These are phyloP conservation scores for Gasteruption jaculator DNA, from an alignment of 2,888 invertebrate genomes.

Conservation along the genomic window DNA sequence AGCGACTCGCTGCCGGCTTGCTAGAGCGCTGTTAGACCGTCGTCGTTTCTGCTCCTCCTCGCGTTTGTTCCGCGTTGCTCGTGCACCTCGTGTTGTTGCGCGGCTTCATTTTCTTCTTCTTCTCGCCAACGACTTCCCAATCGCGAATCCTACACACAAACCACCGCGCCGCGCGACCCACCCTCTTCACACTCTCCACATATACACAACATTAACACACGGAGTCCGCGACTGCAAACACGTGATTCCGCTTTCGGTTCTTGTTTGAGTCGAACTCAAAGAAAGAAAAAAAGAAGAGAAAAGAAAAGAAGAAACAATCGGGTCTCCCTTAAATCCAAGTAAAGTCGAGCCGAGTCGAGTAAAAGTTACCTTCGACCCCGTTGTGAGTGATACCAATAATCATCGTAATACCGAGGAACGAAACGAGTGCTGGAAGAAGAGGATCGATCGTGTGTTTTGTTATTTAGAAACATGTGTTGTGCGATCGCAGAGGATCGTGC, in stretches of 20 bases:
- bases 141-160: background rate
- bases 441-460: too few relatives aligned
- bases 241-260: background rate
- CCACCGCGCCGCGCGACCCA: background rate
- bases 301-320: background rate
- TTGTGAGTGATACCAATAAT: too few relatives aligned
- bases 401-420: too few relatives aligned
- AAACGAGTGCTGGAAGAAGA: too few relatives aligned
- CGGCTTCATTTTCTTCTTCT: slow-evolving; percentile 12
- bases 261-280: too few relatives aligned
- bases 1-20: slow-evolving; percentile 51
- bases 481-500: too few relatives aligned
- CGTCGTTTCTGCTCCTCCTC: slow-evolving; percentile 36
- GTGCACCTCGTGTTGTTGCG: slow-evolving; percentile 22
- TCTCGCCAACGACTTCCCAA: slow-evolving; percentile 6
- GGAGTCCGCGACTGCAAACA: slow-evolving; percentile 6
- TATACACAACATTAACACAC: too few relatives aligned
- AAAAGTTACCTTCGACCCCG: too few relatives aligned
- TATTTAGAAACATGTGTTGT: too few relatives aligned
- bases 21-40: slow-evolving; percentile 48
- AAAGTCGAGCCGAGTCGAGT: too few relatives aligned
- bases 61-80: slow-evolving; percentile 42
- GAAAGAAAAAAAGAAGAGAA: background rate
- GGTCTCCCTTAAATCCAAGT: slow-evolving; percentile 16
- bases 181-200: background rate